Evolutionary conservation across 1,140 invertebrate species (phyloP), one percentile per base, ranked within the genome.

Genomic region (Reticulitermes speratus): DNA sequence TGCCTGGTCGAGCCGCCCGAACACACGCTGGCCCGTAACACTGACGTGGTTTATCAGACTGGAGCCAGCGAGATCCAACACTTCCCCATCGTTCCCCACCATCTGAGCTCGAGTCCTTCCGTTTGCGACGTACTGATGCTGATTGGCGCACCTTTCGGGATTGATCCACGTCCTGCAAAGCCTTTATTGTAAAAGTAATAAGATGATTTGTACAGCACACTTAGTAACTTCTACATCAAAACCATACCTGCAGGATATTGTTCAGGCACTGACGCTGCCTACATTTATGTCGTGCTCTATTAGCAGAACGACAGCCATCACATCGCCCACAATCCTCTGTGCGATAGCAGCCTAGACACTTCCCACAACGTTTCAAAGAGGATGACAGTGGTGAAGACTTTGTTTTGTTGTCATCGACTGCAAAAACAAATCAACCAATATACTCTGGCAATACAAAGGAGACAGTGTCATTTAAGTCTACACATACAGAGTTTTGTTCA

Each of bases 1-100:
- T 98, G 23, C 95, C 95, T 45, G 93, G 93, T 16, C 95, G 92
- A 0, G 98, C 96, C 86, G 94, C 94, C 86, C 95, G 94, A 0
- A 92, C 93, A 91, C 98, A 99, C 25, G 94, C 94, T 7, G 97
- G 98, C 0, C 98, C 98, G 90, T 96, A 97, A 90, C 98, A 99
- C 88, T 99, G 98, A 11, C 95, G 90, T 0, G 94, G 92, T 75
- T 91, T 91, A 12, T 88, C 7, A 92, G 89, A 87, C 91, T 82
- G 85, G 3, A 52, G n/a, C 85, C 85, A 83, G 30, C 85, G 38
- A 25, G 65, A 69, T 25, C 55, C 69, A 19, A 12, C 81, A 8
- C 85, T 44, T 44, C 52, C 85, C 21, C 85, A 32, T 30, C 85
- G 65, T 92, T 91, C 91, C 89, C 89, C 89, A 84, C 88, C 89